These are phyloP conservation scores for Carposina sasakii DNA, from an alignment of 1,140 invertebrate species.

Conservation along the genomic window DNA sequence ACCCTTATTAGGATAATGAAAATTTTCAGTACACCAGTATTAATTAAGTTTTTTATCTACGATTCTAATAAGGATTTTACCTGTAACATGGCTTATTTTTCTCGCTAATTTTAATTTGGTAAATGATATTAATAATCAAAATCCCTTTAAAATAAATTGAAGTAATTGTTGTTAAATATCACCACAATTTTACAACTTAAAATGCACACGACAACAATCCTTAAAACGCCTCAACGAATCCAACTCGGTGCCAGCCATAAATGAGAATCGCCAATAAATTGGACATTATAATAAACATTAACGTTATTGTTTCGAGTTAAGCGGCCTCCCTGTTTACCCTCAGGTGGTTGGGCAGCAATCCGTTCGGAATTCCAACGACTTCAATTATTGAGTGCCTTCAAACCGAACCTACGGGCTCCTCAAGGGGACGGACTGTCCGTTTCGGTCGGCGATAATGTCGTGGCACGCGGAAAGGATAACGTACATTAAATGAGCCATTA, in stretches of 20 bases:
- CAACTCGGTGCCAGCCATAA: slow-evolving; percentile 44
- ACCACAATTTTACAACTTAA: no score
- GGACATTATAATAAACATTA: slow-evolving; percentile 64
- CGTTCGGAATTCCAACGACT: slow-evolving; percentile 65
- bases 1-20: neutral
- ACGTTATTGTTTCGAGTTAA: slow-evolving; percentile 61
- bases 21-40: neutral
- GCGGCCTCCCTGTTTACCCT: slow-evolving; percentile 23
- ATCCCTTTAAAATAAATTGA: no score
- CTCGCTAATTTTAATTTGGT: no score
- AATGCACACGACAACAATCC: no score
- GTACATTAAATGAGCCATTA: slow-evolving; percentile 49
- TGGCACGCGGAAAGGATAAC: slow-evolving; percentile 39
- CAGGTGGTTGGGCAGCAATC: slow-evolving; percentile 57
- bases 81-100: no score
- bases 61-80: neutral
- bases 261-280: slow-evolving; percentile 62
- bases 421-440: slow-evolving; percentile 58
- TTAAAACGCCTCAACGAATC: slow-evolving; percentile 52
- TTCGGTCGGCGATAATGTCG: slow-evolving; percentile 50
- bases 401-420: slow-evolving; percentile 55
- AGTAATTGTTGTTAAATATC: no score
- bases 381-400: slow-evolving; percentile 67
- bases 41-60: neutral
- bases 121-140: no score